Base-by-base conservation (phyloP, 2,797 vertebrate genomes). In the Neopelma chrysocephalum region DNA sequence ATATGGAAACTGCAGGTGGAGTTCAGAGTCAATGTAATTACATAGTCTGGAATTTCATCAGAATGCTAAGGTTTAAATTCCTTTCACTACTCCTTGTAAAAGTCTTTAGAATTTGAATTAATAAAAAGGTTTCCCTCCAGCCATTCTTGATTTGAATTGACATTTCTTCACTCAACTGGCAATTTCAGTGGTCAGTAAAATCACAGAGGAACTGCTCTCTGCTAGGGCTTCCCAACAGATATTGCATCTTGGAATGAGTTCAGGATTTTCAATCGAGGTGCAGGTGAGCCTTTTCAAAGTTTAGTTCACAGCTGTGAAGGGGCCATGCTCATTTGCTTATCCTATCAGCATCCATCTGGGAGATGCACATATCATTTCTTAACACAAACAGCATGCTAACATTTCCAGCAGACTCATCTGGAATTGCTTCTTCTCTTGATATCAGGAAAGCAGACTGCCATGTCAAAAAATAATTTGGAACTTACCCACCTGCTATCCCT, bases 21-120 rank as follows among this genome's bases (percentile, higher is more conserved):
- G 48, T 57, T 94, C 53, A 78, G 68, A 96, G 75, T 43, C 82
- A 85, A 68, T 6, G 14, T 71, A 92, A 85, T 95, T 92, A 72
- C 29, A 68, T 58, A 65, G 32, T 15, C 68, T 91, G 75, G 64
- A 81, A 92, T 93, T 77, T 61, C 75, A 80, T 58, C 78, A 87
- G 50, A 85, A 92, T 3, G 0, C 45, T 22, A 34, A 53, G 34
- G 81, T 89, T 87, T 47, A 64, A 73, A 87, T 38, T 89, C 48
- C 19, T 89, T 84, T 77, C 23, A 23, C 57, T 73, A 22, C 32
- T 69, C 77, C 82, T 70, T 87, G 14, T 68, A 61, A 71, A 91
- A 87, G 31, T 65, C 53, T 53, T 16, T 50, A 71, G 57, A 80
- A 80, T 23, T 31, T 42, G 51, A 84, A 86, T 84, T 89, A 94